Percentiles rank a stretch among this genome's conserved stretches.
These are phyloP conservation scores for Gila robusta DNA, from an alignment of 2,797 vertebrate species.

Conservation along the genomic window DNA sequence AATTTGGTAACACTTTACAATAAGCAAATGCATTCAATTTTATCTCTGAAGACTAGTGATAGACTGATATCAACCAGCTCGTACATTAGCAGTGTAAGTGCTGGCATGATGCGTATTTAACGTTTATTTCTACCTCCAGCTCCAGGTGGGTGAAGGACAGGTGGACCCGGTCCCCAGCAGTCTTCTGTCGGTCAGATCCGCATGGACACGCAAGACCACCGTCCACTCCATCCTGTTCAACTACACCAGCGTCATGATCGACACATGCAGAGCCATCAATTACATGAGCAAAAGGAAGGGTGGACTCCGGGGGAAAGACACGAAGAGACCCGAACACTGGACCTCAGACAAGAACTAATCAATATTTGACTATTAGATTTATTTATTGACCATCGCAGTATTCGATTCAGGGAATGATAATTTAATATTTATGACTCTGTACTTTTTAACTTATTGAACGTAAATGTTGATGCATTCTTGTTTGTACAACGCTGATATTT, in stretches of 20 bases:
- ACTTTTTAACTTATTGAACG: neutral
- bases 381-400: constrained; percentile 44
- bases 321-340: neutral
- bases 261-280: constrained; percentile 71
- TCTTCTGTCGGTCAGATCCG: neutral
- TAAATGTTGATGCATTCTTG: neutral
- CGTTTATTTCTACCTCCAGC: neutral
- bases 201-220: constrained; percentile 76
- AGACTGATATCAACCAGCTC: neutral
- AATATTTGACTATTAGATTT: constrained; percentile 28
- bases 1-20: neutral
- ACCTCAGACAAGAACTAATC: constrained; percentile 13
- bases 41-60: neutral
- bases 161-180: neutral
- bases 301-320: constrained; percentile 4
- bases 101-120: neutral
- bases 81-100: neutral
- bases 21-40: neutral
- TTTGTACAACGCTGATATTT: neutral
- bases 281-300: constrained; percentile 53
- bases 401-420: neutral
- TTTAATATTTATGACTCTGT: constrained; percentile 13
- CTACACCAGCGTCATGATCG: constrained; percentile 79
- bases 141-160: constrained; percentile 73
- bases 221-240: constrained; percentile 79